Percentiles rank a stretch among this genome's conserved stretches.
These are phyloP conservation scores for Sarotherodon lohbergeri DNA, from an alignment of 2,113 vertebrate species.

Conservation along the genomic window DNA sequence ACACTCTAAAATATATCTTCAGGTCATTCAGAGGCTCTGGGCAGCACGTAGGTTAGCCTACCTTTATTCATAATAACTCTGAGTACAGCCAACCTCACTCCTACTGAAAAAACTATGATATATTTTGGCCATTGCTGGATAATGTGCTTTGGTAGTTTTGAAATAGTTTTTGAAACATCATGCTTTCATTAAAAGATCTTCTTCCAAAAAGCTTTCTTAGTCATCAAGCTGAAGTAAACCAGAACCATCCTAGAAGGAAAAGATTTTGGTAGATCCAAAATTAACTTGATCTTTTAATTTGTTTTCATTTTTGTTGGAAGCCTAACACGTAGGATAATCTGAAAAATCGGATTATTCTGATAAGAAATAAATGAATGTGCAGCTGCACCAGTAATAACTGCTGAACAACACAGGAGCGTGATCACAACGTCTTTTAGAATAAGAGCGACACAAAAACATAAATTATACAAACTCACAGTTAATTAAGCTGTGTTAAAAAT, in stretches of 20 bases:
- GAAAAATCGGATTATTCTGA: rapidly evolving
- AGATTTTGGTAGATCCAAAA: not conserved
- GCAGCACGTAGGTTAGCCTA: not conserved
- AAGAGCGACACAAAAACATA: not conserved
- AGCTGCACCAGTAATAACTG: not conserved
- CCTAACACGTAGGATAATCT: rapidly evolving
- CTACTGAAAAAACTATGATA: not conserved
- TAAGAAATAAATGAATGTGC: not conserved
- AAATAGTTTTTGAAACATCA: not conserved
- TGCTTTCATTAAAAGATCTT: not conserved
- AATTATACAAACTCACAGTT: not conserved
- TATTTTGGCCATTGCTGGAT: not conserved
- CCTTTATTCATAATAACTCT: not conserved
- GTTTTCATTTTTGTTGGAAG: not conserved
- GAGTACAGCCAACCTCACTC: not conserved
- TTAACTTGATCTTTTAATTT: not conserved
- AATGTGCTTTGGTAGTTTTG: not conserved
- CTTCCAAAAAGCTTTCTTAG: not conserved
- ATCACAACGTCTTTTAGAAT: not conserved
- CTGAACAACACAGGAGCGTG: not conserved
- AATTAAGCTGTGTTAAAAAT: not conserved
- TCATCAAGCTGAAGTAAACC: not conserved
- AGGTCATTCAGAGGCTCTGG: not conserved
- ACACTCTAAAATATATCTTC: not conserved
- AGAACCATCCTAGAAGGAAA: not conserved